Evolutionary conservation across 2,888 invertebrate species (phyloP), one percentile per base, ranked within the genome.

Genomic region (Mycogona germanica): DNA sequence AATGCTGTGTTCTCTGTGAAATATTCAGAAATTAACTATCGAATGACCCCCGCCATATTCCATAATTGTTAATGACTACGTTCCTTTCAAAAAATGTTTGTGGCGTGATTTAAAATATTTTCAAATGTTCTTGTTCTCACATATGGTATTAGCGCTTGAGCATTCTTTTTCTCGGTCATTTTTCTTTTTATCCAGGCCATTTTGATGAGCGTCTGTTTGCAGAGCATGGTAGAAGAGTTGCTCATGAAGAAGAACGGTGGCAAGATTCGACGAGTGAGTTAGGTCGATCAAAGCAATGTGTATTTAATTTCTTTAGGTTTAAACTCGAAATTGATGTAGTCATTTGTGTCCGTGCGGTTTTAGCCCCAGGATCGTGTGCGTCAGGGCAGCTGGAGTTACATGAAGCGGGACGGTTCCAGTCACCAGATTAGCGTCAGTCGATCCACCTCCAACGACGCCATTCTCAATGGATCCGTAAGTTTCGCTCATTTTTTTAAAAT

Each of bases 161-260:
- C 12, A 41, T 41, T 9, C 17, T 41, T 41, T 17, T 45, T 26
- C 9, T 45, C 21, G 21, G 6, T 21, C 7, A n/a, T n/a, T n/a
- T n/a, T n/a, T n/a, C n/a, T n/a, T n/a, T n/a, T n/a, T 12, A 12
- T 32, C 9, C 35, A 75, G 72, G 89, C 95, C 1, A 93, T 96
- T 68, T 78, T 97, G 58, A 89, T 98, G 78, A 95, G 95, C 29
- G 85, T 93, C 54, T 92, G 92, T 67, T 75, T 98, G 55, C 87
- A 95, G 76, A 84, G 87, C 5, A 89, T 97, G 78, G 96, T 97
- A 1, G 91, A 95, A 66, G 96, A 97, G 70, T 73, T 97, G 62
- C 66, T 76, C 42, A 64, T 68, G 66, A 68, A 73, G 63, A 70
- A 70, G 61, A 65, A 68, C 60, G 71, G 70, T 26, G 63, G 55